Base-by-base conservation (phyloP, 2,113 vertebrate genomes). In the Petroica traversi region DNA sequence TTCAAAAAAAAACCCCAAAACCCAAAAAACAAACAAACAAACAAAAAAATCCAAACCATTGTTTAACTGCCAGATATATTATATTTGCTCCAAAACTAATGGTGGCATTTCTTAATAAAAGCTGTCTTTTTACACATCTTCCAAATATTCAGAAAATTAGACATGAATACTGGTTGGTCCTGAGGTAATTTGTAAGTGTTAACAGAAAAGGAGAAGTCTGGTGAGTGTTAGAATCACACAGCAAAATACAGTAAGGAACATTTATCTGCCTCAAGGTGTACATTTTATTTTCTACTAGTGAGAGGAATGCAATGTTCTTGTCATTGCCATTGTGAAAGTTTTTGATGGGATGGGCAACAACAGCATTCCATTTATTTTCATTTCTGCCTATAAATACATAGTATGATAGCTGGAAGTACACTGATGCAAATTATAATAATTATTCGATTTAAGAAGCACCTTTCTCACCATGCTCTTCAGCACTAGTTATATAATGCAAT, bases 11-110 rank as follows among this genome's bases (percentile, higher is more conserved):
- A 29, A 24, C 5, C 1, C 6, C 20, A 46, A 62, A 19, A 5
- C 7, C 3, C 3, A 40, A 51, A 73, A 63, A 22, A 25, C 0
- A n/a, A n/a, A n/a, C n/a, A n/a, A n/a, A n/a, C n/a, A n/a, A n/a
- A n/a, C n/a, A n/a, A n/a, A n/a, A n/a, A n/a, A n/a, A n/a, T n/a
- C 1, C 14, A 51, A 67, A 67, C 17, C 8, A 45, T 20, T 85
- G 22, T 71, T 86, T 22, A 55, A 33, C 67, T 66, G 31, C 20
- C 23, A 94, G 75, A 54, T 36, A 26, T 71, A 79, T 86, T 88
- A 72, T 55, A 19, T 68, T 89, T 87, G 0, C 52, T 79, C 68
- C 85, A 83, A 93, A 94, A 73, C 57, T 75, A 81, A 48, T 69
- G 14, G 62, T n/a, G 40, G 7, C 18, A 57, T 67, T 93, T 93